Evolutionary conservation across 2,113 vertebrate genomes (phyloP), one percentile per base, ranked within the genome.

Genomic region (Amblyopsis rosae): DNA sequence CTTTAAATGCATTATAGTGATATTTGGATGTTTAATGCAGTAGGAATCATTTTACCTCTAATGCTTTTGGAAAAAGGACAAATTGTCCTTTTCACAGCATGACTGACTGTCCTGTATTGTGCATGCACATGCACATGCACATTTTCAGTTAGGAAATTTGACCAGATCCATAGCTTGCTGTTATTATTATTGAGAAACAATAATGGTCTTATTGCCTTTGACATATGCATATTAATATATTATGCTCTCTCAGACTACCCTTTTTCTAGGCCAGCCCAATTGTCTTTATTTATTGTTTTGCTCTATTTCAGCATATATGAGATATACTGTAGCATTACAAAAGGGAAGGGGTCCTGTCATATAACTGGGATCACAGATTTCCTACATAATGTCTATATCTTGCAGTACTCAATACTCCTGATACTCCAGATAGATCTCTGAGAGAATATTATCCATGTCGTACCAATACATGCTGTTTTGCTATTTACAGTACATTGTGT

Each of bases 51-150:
- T 19, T 13, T 74, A 33, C 45, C 16, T 32, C 59, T 54, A 65
- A 70, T 60, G 32, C 46, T 53, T 45, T 33, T 68, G 80, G 57
- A 59, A 19, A 54, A 49, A 64, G 32, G n/a, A 60, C 50, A 47
- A 35, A 50, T 64, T 9, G 49, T 59, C 8, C 6, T 35, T 35
- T 35, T 35, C 35, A 35, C 3, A 35, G 35, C 35, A 35, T 35
- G 35, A 35, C 35, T 35, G 6, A 6, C 35, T 6, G 35, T 3
- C 6, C 35, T 35, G 35, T 3, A 65, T 57, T 73, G 62, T 69
- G 73, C 60, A 76, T 82, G 70, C 64, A 71, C 80, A 80, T 79
- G 81, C 82, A 82, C 62, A 82, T 90, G n/a, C n/a, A n/a, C 75
- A 84, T 86, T 51, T 69, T 69, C 77, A 80, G 71, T 77, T 61